Conservation (phyloP, 1,140 invertebrate species). For the Bombus cullumanus region DNA sequence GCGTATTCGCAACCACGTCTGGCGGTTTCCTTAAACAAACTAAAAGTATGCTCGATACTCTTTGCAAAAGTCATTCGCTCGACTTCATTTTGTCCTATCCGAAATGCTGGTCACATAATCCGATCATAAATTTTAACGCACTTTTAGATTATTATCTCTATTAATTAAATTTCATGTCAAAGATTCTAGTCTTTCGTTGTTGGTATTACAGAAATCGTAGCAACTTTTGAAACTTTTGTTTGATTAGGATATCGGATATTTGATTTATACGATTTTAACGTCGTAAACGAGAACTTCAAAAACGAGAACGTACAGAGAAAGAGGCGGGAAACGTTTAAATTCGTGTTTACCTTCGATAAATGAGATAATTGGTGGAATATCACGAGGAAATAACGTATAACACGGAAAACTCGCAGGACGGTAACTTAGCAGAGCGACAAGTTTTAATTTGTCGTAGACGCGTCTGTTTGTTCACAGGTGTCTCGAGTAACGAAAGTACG, state of each 20-base stretch:
- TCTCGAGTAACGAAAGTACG: slow-evolving; percentile 45
- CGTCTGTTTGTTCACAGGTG: slow-evolving; percentile 53
- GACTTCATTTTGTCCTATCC: background rate
- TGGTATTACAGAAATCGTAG: too few species aligned
- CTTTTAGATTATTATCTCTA: background rate
- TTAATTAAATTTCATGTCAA: background rate
- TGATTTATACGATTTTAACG: too few species aligned
- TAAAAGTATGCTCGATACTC: slow-evolving; percentile 61
- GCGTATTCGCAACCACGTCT: slow-evolving; percentile 69
- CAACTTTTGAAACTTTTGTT: too few species aligned
- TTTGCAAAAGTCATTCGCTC: slow-evolving; percentile 3
- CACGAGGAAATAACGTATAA: slow-evolving; percentile 5
- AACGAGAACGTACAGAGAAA: background rate
- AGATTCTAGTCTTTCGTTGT: too few species aligned
- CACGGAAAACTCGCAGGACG: background rate
- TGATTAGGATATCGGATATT: too few species aligned
- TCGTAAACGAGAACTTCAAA: too few species aligned
- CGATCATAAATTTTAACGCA: background rate
- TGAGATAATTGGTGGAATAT: background rate
- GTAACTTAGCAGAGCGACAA: slow-evolving; percentile 36
- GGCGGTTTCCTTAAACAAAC: slow-evolving; percentile 73
- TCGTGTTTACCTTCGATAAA: slow-evolving; percentile 13
- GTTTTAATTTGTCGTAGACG: slow-evolving; percentile 53
- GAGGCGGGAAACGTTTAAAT: background rate
- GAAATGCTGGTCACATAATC: slow-evolving; percentile 14